A percentile compares a stretch with the other conserved stretches of the same genome.
Evolutionary conservation across 2,113 vertebrate species (phyloP).

Genomic region (Platichthys stellatus): DNA sequence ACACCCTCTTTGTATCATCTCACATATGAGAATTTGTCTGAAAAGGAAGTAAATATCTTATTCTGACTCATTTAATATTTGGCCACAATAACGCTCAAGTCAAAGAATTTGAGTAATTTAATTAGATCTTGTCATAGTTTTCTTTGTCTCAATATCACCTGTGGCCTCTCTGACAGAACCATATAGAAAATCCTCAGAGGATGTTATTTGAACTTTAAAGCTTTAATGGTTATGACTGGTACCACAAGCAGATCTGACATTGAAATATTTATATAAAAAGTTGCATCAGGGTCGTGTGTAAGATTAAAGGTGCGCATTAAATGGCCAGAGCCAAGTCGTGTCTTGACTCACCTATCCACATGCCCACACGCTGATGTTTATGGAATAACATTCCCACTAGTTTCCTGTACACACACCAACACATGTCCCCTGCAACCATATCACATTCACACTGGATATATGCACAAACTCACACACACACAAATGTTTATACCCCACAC

Average conservation of each 20-base stretch:
- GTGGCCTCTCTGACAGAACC: neutral
- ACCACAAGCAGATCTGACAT: no score
- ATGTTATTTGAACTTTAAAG: neutral
- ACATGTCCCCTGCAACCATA: neutral
- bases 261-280: neutral
- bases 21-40: neutral
- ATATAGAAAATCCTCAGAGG: neutral
- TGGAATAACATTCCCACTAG: slow-evolving; percentile 49
- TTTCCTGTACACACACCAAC: neutral
- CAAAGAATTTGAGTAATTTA: no score
- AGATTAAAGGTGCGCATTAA: neutral
- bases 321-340: neutral
- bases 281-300: no score
- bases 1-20: neutral
- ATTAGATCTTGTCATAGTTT: no score
- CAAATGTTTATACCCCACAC: slow-evolving; percentile 68
- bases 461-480: slow-evolving; percentile 10
- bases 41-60: neutral
- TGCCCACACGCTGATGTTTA: slow-evolving; percentile 55
- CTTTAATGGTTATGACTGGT: neutral
- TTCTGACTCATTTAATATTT: neutral
- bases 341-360: neutral
- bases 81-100: neutral
- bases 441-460: slow-evolving; percentile 11
- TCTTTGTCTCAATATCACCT: no score